Percentiles rank a stretch among this genome's conserved stretches.
Conservation (phyloP, 1,140 invertebrate genomes). For the Drosophila serrata region DNA sequence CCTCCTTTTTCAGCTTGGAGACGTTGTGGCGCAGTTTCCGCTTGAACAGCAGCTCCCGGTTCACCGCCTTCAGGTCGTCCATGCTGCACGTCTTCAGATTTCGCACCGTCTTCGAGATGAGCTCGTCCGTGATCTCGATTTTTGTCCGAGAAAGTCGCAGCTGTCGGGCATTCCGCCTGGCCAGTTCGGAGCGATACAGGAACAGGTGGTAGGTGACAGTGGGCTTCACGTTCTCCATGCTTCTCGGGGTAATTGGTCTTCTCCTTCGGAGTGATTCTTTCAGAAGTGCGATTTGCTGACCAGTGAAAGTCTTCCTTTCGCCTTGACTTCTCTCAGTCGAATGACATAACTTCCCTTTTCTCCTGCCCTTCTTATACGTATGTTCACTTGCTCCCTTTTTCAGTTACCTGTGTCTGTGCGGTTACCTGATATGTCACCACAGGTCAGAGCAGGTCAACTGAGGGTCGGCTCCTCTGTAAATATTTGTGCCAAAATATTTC, state of each 20-base stretch:
- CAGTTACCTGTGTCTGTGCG: conserved; percentile 29
- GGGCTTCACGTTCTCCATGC: conserved; percentile 66
- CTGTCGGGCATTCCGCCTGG: conserved; percentile 63
- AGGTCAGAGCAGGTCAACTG: conserved; percentile 21
- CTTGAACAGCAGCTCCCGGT: conserved; percentile 75
- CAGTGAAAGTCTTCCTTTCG: conserved; percentile 51
- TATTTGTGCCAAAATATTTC: conserved; percentile 83
- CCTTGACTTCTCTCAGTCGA: conserved; percentile 42
- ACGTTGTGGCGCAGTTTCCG: conserved; percentile 66
- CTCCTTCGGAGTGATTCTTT: neutral
- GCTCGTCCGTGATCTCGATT: conserved; percentile 76
- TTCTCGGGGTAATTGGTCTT: neutral
- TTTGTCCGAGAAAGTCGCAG: conserved; percentile 68
- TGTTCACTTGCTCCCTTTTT: neutral
- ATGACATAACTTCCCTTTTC: conserved; percentile 26
- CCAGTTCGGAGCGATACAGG: conserved; percentile 68
- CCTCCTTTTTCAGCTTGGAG: conserved; percentile 62
- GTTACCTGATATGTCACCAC: conserved; percentile 17
- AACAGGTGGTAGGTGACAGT: conserved; percentile 76
- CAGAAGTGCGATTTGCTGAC: neutral
- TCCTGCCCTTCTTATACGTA: conserved; percentile 26
- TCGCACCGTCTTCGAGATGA: conserved; percentile 70
- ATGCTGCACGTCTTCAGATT: conserved; percentile 73
- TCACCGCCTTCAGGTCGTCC: conserved; percentile 74
- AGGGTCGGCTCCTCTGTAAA: conserved; percentile 45